These are phyloP conservation scores for Nyctibius bracteatus DNA, from an alignment of 2,113 vertebrate genomes.

Conservation along the genomic window DNA sequence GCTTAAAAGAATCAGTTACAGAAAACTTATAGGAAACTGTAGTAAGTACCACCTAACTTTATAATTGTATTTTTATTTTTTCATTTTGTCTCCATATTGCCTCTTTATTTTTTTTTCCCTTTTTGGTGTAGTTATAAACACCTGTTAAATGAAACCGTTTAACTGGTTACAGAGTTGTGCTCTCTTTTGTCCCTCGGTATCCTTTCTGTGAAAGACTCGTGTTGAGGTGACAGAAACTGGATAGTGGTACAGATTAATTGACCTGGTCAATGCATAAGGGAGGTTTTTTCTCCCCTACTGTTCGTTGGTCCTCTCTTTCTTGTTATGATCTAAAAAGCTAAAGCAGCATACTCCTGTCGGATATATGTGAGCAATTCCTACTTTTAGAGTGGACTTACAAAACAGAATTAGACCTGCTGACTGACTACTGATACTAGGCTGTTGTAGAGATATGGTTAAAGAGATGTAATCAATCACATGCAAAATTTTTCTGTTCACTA, in stretches of 20 bases:
- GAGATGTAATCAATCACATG: not conserved
- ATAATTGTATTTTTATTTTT: not conserved
- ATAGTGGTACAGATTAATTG: not conserved
- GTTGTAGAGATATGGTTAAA: not conserved
- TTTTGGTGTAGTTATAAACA: not conserved
- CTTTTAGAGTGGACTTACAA: not conserved
- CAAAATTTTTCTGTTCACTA: not conserved
- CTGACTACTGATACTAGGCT: not conserved
- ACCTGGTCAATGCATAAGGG: not conserved
- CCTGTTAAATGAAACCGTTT: not conserved
- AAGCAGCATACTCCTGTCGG: not conserved
- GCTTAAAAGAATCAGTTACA: not conserved
- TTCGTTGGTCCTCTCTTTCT: not conserved
- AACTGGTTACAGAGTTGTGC: not conserved
- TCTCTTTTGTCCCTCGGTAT: not conserved
- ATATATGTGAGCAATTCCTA: not conserved
- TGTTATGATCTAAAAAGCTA: not conserved
- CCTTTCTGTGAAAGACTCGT: not conserved
- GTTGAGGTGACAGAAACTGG: not conserved
- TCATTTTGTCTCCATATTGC: not conserved
- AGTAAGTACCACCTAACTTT: not conserved
- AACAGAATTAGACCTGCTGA: not conserved
- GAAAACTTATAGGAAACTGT: not conserved
- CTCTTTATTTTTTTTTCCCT: fast-evolving
- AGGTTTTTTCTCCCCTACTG: not conserved